Base-by-base conservation (phyloP, 2,797 vertebrate genomes). In the Acanthiza pusilla region DNA sequence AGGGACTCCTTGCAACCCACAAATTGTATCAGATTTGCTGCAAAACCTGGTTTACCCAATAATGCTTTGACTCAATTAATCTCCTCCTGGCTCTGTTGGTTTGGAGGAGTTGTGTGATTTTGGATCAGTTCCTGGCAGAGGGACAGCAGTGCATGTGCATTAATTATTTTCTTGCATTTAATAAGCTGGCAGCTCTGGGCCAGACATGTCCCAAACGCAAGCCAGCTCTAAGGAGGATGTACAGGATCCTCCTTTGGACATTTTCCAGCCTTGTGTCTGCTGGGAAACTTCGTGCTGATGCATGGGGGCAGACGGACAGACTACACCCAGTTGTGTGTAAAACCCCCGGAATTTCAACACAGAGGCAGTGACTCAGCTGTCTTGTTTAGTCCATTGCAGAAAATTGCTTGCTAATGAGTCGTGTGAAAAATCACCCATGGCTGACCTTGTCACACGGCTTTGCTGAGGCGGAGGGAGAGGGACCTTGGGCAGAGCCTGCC, bases 201-300 rank as follows among this genome's bases (percentile, higher is more conserved):
- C 61, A 30, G 43, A 38, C 27, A 5, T 42, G 50, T 36, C 42
- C 30, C 67, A 60, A 75, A 38, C 0, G 2, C n/a, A 51, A 48
- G 7, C 22, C n/a, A 40, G 25, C 29, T 23, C 47, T 25, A 10
- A 50, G 45, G 9, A 27, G 27, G 14, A 55, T 8, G 8, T 13
- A 30, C 1, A 14, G 55, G 34, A 77, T 65, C 38, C 47, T 63
- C 60, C 68, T 79, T 17, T 32, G 68, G 47, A 30, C 14, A 27
- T 7, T 16, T 84, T 76, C 23, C n/a, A 80, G 55, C 30, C 60
- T 50, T 7, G 0, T 1, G 2, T 34, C 30, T 2, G 1, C 43
- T 1, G 1, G 42, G 40, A 22, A 58, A 13, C 20, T 34, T 54
- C 0, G 2, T 38, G n/a, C 16, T 4, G 3, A 6, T 9, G 14